These are phyloP conservation scores for Aethes cnicana DNA, from an alignment of 2,888 invertebrate species.

Conservation along the genomic window DNA sequence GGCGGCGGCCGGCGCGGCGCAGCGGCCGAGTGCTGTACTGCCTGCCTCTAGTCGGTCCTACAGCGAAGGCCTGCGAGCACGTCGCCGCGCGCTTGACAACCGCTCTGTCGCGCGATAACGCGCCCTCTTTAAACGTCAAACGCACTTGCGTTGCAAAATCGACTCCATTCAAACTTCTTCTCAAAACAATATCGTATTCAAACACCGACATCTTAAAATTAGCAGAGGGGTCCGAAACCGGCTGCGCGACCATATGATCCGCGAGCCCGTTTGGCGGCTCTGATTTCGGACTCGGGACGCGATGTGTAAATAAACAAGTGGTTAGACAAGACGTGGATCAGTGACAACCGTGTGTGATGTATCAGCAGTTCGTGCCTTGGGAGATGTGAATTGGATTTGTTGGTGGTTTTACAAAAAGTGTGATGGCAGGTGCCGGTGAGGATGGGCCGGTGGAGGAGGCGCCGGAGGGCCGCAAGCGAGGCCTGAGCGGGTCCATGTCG, in stretches of 20 bases:
- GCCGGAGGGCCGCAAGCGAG: constrained; percentile 59
- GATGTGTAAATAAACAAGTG: constrained; percentile 65
- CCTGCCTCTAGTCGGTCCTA: constrained; percentile 58
- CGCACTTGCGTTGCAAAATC: constrained; percentile 56
- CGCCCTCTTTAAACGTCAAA: constrained; percentile 67
- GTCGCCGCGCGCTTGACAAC: constrained; percentile 50
- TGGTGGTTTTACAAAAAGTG: constrained; percentile 58
- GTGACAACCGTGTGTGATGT: constrained; percentile 64
- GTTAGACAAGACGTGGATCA: constrained; percentile 50
- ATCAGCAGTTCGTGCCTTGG: constrained; percentile 57
- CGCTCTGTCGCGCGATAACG: constrained; percentile 60
- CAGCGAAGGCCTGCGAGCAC: constrained; percentile 67
- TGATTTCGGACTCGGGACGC: constrained; percentile 58
- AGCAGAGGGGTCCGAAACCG: constrained; percentile 54
- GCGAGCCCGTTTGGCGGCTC: constrained; percentile 48
- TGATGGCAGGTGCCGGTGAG: constrained; percentile 74
- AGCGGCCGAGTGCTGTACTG: constrained; percentile 25
- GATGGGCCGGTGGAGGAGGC: constrained; percentile 57
- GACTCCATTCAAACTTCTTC: constrained; percentile 47
- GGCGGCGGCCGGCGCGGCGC: constrained; percentile 44
- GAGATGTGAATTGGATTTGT: constrained; percentile 64
- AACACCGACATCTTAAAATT: constrained; percentile 37
- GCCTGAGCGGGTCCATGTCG: constrained; percentile 76
- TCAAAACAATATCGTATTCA: constrained; percentile 41
- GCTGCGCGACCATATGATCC: constrained; percentile 71